A percentile compares a stretch with the other conserved stretches of the same genome.
Evolutionary conservation across 2,888 invertebrate species (phyloP).

Genomic region (Hemaris fuciformis): DNA sequence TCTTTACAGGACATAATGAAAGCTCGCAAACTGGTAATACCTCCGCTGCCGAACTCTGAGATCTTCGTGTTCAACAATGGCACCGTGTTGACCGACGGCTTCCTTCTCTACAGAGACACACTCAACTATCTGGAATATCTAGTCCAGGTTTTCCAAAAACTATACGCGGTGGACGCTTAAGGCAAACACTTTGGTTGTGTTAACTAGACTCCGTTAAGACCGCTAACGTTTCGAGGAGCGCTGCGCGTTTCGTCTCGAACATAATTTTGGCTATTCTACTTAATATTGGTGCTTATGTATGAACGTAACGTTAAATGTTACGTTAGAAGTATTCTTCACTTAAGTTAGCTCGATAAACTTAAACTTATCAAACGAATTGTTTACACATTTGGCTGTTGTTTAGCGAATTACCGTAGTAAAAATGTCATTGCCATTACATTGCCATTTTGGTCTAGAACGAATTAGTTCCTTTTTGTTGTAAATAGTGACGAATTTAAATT

Average conservation of each 20-base stretch:
- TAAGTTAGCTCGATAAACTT: conserved; percentile 38
- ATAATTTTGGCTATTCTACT: conserved; percentile 24
- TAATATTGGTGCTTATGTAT: conserved; percentile 37
- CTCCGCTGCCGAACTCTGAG: conserved; percentile 53
- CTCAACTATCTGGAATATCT: conserved; percentile 68
- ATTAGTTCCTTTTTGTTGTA: conserved; percentile 79
- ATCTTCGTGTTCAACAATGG: conserved; percentile 48
- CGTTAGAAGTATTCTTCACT: conserved; percentile 38
- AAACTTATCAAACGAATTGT: conserved; percentile 47
- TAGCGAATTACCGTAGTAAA: conserved; percentile 60
- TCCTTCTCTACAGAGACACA: conserved; percentile 65
- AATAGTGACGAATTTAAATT: conserved; percentile 76
- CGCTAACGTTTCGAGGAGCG: conserved; percentile 33
- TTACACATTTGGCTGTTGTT: conserved; percentile 63
- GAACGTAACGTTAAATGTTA: conserved; percentile 17
- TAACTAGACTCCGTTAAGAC: conserved; percentile 34
- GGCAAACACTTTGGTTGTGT: conserved; percentile 34
- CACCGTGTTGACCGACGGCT: conserved; percentile 43
- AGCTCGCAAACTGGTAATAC: conserved; percentile 52
- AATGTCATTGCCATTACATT: conserved; percentile 77
- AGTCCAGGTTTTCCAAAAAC: conserved; percentile 58
- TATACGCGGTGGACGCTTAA: conserved; percentile 45
- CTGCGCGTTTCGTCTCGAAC: conserved; percentile 2
- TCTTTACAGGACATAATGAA: conserved; percentile 63
- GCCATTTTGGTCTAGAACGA: conserved; percentile 78